Percentiles rank a stretch among this genome's conserved stretches.
phyloP scores from a whole-genome alignment of 2,888 invertebrate species.

The Melanophora roralis region DNA sequence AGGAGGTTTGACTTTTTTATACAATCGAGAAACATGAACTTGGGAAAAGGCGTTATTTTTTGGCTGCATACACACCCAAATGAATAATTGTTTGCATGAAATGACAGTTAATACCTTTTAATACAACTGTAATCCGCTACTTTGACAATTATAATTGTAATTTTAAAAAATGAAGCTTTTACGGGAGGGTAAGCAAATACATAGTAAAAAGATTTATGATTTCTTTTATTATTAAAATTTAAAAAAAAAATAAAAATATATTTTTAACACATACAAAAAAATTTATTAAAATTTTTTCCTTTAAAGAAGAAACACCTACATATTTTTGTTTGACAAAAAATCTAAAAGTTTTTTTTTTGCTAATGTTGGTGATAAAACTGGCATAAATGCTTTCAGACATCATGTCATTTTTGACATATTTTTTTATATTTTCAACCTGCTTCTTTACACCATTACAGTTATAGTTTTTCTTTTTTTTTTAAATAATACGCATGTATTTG shows the following conservation, averaged over 20 bases:
- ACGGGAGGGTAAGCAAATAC: neutral
- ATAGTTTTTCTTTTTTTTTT: neutral
- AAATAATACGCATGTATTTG: neutral
- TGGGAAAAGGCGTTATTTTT: constrained; percentile 21
- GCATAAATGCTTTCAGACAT: neutral
- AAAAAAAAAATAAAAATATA: neutral
- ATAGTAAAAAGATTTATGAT: constrained; percentile 22
- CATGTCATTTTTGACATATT: neutral
- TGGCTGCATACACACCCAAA: neutral
- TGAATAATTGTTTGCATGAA: constrained; percentile 23
- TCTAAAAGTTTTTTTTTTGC: neutral
- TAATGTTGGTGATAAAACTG: constrained; percentile 6
- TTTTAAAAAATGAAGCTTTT: constrained; percentile 45
- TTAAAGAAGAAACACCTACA: constrained; percentile 17
- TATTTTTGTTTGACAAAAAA: neutral
- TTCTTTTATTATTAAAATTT: constrained; percentile 12
- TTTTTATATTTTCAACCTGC: constrained; percentile 40
- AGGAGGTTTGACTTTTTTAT: constrained; percentile 44
- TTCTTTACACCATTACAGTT: constrained; percentile 11
- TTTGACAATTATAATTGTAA: constrained; percentile 59
- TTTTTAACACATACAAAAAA: too few relatives aligned
- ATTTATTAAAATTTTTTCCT: neutral
- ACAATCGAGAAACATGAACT: constrained; percentile 1
- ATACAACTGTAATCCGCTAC: constrained; percentile 58
- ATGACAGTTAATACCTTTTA: constrained; percentile 46